These are phyloP conservation scores for Falco biarmicus DNA, from an alignment of 2,797 vertebrate genomes.

Conservation along the genomic window DNA sequence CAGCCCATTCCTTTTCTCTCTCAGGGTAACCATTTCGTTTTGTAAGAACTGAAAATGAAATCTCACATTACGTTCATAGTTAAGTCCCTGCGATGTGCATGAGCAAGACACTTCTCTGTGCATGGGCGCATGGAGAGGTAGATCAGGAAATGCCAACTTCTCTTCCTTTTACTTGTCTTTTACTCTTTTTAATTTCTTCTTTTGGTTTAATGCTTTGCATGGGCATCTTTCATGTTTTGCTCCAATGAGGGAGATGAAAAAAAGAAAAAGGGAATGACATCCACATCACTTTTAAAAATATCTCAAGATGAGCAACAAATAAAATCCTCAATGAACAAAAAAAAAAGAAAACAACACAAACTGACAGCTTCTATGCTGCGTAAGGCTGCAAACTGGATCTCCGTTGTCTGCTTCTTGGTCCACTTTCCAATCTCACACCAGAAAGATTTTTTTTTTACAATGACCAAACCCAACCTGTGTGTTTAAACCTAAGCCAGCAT, in stretches of 20 bases:
- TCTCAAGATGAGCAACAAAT: background rate
- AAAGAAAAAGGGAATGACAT: constrained; percentile 7
- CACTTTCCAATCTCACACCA: background rate
- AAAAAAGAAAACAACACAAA: background rate
- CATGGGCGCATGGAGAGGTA: background rate
- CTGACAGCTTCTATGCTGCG: background rate
- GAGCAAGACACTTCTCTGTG: background rate
- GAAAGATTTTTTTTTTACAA: background rate
- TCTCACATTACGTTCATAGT: background rate
- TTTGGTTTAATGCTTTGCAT: background rate
- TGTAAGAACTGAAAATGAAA: constrained; percentile 20
- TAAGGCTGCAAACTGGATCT: background rate
- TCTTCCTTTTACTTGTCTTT: background rate
- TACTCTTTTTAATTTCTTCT: constrained; percentile 38
- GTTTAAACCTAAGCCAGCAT: background rate
- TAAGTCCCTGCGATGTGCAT: background rate
- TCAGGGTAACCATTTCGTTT: background rate
- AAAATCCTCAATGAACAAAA: background rate
- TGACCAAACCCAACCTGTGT: background rate
- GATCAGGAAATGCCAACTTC: background rate
- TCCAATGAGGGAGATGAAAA: constrained; percentile 58
- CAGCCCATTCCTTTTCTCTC: background rate
- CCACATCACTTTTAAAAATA: background rate
- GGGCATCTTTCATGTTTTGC: background rate
- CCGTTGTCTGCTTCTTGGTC: background rate